Base-by-base conservation (phyloP, 2,888 invertebrate genomes). In the Leptinotarsa peninsularis region DNA sequence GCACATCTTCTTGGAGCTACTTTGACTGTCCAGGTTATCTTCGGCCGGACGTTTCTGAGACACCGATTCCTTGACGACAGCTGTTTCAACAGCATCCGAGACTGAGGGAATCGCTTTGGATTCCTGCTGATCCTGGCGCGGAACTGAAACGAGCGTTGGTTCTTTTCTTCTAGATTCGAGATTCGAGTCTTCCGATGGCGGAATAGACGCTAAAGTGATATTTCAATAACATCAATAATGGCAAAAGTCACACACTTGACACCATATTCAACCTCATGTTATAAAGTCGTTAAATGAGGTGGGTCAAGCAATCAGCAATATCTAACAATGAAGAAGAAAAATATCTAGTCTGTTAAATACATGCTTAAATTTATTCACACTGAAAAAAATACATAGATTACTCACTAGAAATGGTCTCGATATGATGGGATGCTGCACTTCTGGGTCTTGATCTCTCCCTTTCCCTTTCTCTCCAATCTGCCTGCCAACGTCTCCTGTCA, bases 401-500 rank as follows among this genome's bases (percentile, higher is more conserved):
- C 63, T 63, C 63, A 63, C 63, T 43, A 33, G 63, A 17, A 63
- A 33, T 66, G 63, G 66, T 52, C 58, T 79, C 82, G 43, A 81
- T 83, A 73, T 86, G 82, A 68, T 87, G 86, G 4, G 88, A 87
- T 4, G 87, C 85, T 17, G 86, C 83, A 89, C 91, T 85, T 88
- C 88, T 85, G 4, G 88, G 81, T 84, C 90, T 77, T 85, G 90
- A 88, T 87, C 89, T 79, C 83, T 88, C 85, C 58, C 58, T 49
- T 5, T 58, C 27, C 87, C 86, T 75, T 23, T 83, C 82, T 60
- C 85, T 81, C 86, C 86, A 86, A 68, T 86, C 85, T 14, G 81
- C 80, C 21, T 79, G 82, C 84, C 85, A 85, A 66, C 89, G 86
- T 63, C 90, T 88, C 68, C 91, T 89, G 78, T 91, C 92, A 71